These are phyloP conservation scores for Herpetotheres cachinnans DNA, from an alignment of 2,113 vertebrate species.

Conservation along the genomic window DNA sequence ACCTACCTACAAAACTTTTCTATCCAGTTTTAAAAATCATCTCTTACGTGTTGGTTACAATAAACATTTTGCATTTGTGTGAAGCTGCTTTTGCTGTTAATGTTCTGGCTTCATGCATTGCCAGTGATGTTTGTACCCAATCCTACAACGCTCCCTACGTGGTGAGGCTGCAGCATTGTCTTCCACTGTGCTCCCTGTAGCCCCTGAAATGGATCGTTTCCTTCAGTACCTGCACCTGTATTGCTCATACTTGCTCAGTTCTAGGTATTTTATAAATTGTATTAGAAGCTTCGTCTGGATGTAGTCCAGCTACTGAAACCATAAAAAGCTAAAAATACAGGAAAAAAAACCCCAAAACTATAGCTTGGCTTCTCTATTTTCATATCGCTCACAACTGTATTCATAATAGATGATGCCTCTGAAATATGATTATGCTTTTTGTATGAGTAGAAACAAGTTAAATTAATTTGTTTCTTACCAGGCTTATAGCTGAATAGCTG, in stretches of 20 bases:
- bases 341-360: no score
- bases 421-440: neutral
- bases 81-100: neutral
- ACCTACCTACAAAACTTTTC: neutral
- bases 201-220: neutral
- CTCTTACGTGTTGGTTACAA: neutral
- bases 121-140: neutral
- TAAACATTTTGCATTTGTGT: neutral
- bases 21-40: neutral
- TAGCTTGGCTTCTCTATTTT: neutral
- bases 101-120: neutral
- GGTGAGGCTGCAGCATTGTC: neutral
- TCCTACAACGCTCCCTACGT: rapidly evolving
- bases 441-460: neutral
- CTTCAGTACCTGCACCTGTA: neutral
- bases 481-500: neutral
- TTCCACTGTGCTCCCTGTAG: neutral
- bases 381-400: neutral
- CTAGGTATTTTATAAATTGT: neutral
- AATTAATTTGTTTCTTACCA: neutral
- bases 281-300: neutral
- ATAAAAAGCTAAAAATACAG: neutral
- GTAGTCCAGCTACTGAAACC: neutral
- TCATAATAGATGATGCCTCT: neutral
- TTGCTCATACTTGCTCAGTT: neutral